Evolutionary conservation across 2,888 invertebrate genomes (phyloP).

Genomic region (Ernsta delagoae): DNA sequence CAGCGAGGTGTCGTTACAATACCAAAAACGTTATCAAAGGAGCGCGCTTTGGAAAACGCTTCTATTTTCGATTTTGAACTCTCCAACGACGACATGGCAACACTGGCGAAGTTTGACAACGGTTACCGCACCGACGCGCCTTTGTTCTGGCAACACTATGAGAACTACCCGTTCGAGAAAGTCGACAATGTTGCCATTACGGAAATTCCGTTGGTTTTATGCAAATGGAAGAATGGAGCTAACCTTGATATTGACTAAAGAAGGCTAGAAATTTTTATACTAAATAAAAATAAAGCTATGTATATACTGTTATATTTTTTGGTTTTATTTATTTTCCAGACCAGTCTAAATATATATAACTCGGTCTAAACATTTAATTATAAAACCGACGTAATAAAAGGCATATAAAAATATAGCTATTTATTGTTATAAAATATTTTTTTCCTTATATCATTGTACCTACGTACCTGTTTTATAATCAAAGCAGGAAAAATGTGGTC

Average conservation of each 20-base stretch:
- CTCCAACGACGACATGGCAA: conserved; percentile 53
- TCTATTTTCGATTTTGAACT: conserved; percentile 69
- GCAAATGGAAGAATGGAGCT: conserved; percentile 58
- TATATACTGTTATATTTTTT: too few species aligned
- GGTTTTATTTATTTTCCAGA: too few species aligned
- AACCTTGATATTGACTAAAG: conserved; percentile 50
- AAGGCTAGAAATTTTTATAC: too few species aligned
- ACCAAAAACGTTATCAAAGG: conserved; percentile 65
- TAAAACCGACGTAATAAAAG: too few species aligned
- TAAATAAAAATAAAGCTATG: too few species aligned
- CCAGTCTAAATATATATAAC: too few species aligned
- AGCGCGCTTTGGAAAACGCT: conserved; percentile 64
- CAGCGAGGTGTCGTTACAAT: conserved; percentile 62
- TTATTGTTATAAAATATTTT: too few species aligned
- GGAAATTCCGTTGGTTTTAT: conserved; percentile 48
- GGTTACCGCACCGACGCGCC: conserved; percentile 58
- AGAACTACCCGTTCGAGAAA: conserved; percentile 62
- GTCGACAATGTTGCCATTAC: conserved; percentile 40
- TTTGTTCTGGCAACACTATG: conserved; percentile 56
- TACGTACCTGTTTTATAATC: too few species aligned
- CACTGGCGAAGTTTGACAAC: conserved; percentile 59
- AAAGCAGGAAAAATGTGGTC: too few species aligned
- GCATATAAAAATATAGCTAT: too few species aligned
- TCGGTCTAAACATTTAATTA: too few species aligned
- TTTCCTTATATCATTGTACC: too few species aligned